Evolutionary conservation across 1,140 invertebrate genomes (phyloP), one percentile per base, ranked within the genome.

Genomic region (Heliconius hewitsoni): DNA sequence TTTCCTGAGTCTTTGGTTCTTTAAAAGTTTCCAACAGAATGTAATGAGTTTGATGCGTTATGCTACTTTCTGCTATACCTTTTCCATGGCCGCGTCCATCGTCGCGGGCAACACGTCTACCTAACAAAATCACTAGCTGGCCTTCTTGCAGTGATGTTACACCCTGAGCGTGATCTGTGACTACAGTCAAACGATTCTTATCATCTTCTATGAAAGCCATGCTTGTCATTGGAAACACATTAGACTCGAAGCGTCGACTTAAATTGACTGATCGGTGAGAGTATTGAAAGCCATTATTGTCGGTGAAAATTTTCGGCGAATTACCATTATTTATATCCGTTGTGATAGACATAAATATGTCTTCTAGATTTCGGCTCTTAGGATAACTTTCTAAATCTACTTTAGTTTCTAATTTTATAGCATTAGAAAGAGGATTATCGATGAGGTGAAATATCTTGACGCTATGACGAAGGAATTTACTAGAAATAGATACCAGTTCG

Each of bases 71-170:
- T 0, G 98, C 96, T 0, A 99, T 95, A n/a, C 98, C 98, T 90
- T 99, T 98, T 5, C 97, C 97, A 96, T 98, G 86, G 2, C 98
- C 98, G 27, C 98, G 93, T 2, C 97, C 97, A 86, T 99, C 98
- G 86, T 98, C 98, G 86, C 97, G 98, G 0, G 97, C 90, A 1
- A 97, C 97, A 76, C 97, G 95, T 9, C 98, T 93, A 82, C 99
- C 98, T 11, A 99, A 87, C 97, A 99, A 98, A 0, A 98, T 96
- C 84, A 98, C 97, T n/a, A 98, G 84, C 91, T 97, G 97, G 0
- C 98, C 98, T 0, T 97, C 96, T 83, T 98, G 96, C 87, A 97
- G 97, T 71, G 96, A 96, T 1, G 97, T 96, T 0, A 97, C 97
- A 0, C 98, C 98, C 89, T 98, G 97, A 0, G 97, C 97, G 83